Evolutionary conservation across 2,113 vertebrate genomes (phyloP), one percentile per base, ranked within the genome.

Genomic region (Collichthys lucidus): DNA sequence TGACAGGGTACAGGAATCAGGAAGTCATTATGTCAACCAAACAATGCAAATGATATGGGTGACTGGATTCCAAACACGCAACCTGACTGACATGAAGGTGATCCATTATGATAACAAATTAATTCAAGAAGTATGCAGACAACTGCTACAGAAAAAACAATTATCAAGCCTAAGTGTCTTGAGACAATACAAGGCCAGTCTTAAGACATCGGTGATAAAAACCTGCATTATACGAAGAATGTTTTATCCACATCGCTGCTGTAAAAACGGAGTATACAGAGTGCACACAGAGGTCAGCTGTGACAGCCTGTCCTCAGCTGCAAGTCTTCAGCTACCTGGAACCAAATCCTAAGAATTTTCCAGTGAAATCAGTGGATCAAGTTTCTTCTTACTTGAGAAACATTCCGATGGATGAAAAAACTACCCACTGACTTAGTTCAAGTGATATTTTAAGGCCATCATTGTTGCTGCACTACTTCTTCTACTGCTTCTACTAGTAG

Each of bases 281-380:
- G 24, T n/a, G 20, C 10, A 64, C 17, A 22, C 17, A 49, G 52
- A 69, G 15, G 55, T 72, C 82, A 61, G 22, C 35, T 52, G 14
- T 72, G 66, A 62, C 47, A 17, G 5, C 1, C 3, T 56, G 68
- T 85, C 31, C 17, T 84, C 24, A 50, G 46, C 19, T 71, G 46
- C 75, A 66, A 75, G 44, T 16, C 50, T 10, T 22, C 20, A 55
- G 31, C 22, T 72, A 71, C 69, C 57, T 76, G n/a, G 72, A 85
- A 79, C 12, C 46, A 60, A n/a, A 62, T 64, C 50, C 71, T 62
- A 72, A 40, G 50, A 6, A 2, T 26, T 29, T 80, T 77, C 49
- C 40, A 14, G 11, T 56, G 46, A 76, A 63, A n/a, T 29, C 3
- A 61, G 60, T 61, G 53, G 10, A 56, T 60, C 19, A 52, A 9